Evolutionary conservation across 1,140 invertebrate species (phyloP).

Genomic region (Onthophagus taurus): DNA sequence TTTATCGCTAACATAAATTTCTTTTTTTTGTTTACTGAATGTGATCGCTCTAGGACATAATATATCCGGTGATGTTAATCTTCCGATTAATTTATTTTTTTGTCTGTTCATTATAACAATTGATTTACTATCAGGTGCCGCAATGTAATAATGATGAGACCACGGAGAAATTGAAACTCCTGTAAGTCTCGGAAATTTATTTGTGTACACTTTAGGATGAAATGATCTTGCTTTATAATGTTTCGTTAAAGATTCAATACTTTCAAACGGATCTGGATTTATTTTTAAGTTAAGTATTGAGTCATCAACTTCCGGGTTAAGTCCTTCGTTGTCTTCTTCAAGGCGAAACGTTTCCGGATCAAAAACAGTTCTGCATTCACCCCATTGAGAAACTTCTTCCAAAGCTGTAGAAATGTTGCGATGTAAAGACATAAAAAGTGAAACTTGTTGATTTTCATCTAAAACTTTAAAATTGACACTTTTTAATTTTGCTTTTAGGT

Average conservation of each 20-base stretch:
- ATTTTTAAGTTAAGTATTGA: constrained; percentile 34
- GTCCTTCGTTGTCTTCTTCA: constrained; percentile 38
- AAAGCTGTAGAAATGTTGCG: constrained; percentile 42
- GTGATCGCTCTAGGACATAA: constrained; percentile 58
- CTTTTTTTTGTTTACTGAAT: constrained; percentile 48
- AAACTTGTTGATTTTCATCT: constrained; percentile 28
- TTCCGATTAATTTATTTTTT: constrained; percentile 42
- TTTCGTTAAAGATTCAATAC: constrained; percentile 35
- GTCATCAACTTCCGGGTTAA: constrained; percentile 42
- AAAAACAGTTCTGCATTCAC: constrained; percentile 41
- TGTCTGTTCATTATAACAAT: constrained; percentile 40
- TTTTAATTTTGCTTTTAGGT: constrained; percentile 34
- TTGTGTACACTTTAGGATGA: constrained; percentile 42
- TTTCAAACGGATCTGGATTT: constrained; percentile 41
- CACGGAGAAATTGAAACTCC: constrained; percentile 49
- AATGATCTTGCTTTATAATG: constrained; percentile 44
- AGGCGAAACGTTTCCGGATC: constrained; percentile 46
- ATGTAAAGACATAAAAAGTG: constrained; percentile 40
- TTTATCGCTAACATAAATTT: constrained; percentile 58
- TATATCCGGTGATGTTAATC: constrained; percentile 45
- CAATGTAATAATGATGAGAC: constrained; percentile 47
- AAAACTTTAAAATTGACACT: constrained; percentile 22
- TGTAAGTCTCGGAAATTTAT: constrained; percentile 46
- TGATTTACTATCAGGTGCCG: constrained; percentile 29
- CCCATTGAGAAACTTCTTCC: constrained; percentile 44